These are phyloP conservation scores for Cochlearius cochlearius DNA, from an alignment of 2,113 vertebrate genomes.

Conservation along the genomic window DNA sequence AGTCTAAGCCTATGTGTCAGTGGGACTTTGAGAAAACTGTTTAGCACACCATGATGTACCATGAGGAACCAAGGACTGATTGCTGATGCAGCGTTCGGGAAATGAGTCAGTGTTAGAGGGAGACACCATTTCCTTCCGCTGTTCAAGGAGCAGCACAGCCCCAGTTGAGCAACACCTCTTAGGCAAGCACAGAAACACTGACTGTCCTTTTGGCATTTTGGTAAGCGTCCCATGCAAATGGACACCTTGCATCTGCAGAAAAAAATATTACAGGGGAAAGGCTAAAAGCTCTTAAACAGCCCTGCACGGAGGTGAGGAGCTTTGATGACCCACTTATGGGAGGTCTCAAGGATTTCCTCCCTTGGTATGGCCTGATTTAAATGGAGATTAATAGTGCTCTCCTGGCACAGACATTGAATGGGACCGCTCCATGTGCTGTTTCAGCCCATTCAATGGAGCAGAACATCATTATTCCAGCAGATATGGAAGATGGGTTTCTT, in stretches of 20 bases:
- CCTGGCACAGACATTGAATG: background rate
- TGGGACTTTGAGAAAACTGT: background rate
- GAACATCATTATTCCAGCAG: background rate
- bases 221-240: background rate
- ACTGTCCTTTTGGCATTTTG: background rate
- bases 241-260: background rate
- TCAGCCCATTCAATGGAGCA: background rate
- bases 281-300: background rate
- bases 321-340: background rate
- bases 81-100: constrained; percentile 41
- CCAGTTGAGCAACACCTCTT: background rate
- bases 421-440: background rate
- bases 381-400: background rate
- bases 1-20: accelerated
- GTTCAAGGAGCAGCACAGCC: background rate
- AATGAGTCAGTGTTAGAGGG: constrained; percentile 37
- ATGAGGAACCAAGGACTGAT: background rate
- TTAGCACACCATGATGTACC: accelerated
- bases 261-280: background rate
- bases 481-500: background rate
- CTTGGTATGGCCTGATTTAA: background rate
- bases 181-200: background rate
- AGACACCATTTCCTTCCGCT: constrained; percentile 51
- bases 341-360: background rate
- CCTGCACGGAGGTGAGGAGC: background rate